Evolutionary conservation across 2,888 invertebrate genomes (phyloP), one percentile per base, ranked within the genome.

Genomic region (Bedellia somnulentella): DNA sequence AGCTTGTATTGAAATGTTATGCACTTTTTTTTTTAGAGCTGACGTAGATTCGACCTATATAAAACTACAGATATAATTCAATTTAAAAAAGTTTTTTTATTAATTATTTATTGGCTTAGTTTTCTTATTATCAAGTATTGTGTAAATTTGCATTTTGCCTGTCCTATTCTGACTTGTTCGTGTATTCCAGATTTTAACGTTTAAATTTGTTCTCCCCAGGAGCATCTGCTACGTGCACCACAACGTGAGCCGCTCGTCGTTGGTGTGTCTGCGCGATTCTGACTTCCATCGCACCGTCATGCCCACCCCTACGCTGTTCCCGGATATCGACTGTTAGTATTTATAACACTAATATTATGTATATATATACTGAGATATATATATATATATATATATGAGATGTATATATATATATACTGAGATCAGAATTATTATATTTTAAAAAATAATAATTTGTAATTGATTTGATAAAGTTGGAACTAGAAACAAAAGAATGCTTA

Each of bases 221-320:
- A 81, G 85, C 17, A 57, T 87, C 27, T 86, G 85, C 64, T 89
- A 87, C 73, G 81, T 91, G 46, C 83, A 85, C 51, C 80, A 81
- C 52, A 81, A 81, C 52, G 50, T 81, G 37, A 78, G 78, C 30
- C 54, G 51, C 29, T 57, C 79, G 16, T 52, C 61, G 29, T 59
- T 89, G 39, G 79, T 81, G 45, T 89, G 89, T 58, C 83, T 81
- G 38, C 70, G 76, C 42, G 79, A 83, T 29, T 83, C 84, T 47
- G 77, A 87, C 57, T 67, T 88, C 45, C 59, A 75, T 29, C 57
- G 70, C 39, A 82, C 82, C 79, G 57, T 60, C 32, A 57, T 85
- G 47, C 80, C 80, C 29, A 47, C 78, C 35, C 83, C 84, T 22
- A 61, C 78, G 8, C 75, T 84, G 37, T 83, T 86, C 49, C 77